Evolutionary conservation across 2,113 vertebrate species (phyloP).

Genomic region (Nycticryphes semicollaris): DNA sequence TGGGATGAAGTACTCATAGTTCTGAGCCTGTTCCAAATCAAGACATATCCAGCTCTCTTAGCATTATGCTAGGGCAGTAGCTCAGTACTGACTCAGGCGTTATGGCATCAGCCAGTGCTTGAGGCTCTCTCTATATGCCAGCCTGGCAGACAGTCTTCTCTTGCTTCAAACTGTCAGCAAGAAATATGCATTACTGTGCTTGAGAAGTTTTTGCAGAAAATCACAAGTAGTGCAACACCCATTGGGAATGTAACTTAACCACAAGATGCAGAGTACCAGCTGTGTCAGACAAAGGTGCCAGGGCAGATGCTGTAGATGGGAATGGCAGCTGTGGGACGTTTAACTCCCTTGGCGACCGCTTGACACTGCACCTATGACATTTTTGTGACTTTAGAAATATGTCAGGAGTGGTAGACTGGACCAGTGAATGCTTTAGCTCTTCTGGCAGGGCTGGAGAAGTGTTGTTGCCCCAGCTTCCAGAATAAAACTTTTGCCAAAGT

Average conservation of each 20-base stretch:
- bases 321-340: neutral
- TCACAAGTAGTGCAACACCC: neutral
- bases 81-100: neutral
- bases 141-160: neutral
- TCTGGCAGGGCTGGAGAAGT: neutral
- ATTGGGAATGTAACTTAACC: neutral
- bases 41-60: neutral
- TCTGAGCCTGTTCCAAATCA: neutral
- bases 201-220: neutral
- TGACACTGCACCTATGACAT: neutral
- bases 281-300: neutral
- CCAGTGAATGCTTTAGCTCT: neutral
- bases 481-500: constrained; percentile 2
- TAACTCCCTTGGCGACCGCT: neutral
- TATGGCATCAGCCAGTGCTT: neutral
- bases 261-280: neutral
- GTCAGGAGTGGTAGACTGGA: neutral
- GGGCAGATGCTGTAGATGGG: neutral
- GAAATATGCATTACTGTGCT: neutral
- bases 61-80: neutral
- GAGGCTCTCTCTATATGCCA: neutral
- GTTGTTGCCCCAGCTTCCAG: neutral
- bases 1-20: neutral
- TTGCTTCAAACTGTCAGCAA: neutral
- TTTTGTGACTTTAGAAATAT: neutral